Base-by-base conservation (phyloP, 53 echinoderm and acorn worm genomes). In the Paelopatides confundens region DNA sequence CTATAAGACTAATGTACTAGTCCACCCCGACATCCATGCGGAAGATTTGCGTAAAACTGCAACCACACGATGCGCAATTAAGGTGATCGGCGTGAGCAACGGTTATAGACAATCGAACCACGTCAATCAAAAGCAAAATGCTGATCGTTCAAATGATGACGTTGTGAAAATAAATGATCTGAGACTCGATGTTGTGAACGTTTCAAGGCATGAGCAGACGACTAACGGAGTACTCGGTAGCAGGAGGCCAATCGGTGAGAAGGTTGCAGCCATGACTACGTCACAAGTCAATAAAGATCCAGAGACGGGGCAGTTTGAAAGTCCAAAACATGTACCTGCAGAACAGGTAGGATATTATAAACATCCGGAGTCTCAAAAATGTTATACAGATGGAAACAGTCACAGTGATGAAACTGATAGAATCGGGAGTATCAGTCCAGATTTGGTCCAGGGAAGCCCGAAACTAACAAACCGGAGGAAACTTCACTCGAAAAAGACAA, bases 371-470 rank as follows among this genome's bases (percentile, higher is more conserved):
- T 2, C n/a, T 4, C 58, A 21, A 6, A 15, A 23, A 58, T 58
- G 21, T 58, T 58, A 58, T 23, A 23, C 58, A n/a, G 58, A 58
- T 6, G 58, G 24, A 14, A 33, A 17, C 69, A 14, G 29, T 10
- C 36, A 29, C 31, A 68, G 5, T 14, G 69, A 68, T 15, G 69
- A 68, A 36, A 21, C 24, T 18, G 27, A 39, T 1, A 17, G 39
- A 43, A 33, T 65, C 21, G 65, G 40, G 5, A 65, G 40, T 26
- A 83, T 83, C 26, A 83, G 84, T 65, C 84, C 84, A 23, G 65
- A 83, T 28, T 63, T 46, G 65, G 84, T 83, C 17, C 84, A 83
- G 36, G 84, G 84, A 31, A 83, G 84, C 21, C 84, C 84, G 1
- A 65, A 64, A 37, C 84, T 40, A 5, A 83, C 64, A 9, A 63